Evolutionary conservation across 1,140 invertebrate genomes (phyloP), one percentile per base, ranked within the genome.

Genomic region (Drosophila ironensis): DNA sequence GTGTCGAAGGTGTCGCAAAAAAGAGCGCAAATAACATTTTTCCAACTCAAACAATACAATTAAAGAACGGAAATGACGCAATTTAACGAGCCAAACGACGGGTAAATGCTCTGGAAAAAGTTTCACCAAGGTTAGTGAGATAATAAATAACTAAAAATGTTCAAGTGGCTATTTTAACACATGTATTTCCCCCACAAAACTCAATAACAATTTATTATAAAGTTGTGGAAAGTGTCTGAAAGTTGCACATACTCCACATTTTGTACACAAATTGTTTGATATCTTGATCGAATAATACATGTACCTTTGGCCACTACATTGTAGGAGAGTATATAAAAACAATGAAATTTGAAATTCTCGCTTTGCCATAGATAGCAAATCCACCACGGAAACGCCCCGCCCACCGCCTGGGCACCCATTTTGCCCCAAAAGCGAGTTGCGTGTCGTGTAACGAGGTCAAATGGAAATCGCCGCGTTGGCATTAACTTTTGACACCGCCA

Each of bases 401-500:
- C 37, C 45, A 14, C 59, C 46, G 27, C 20, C 17, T 16, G 22
- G 66, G 42, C 56, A 57, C 56, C 56, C 56, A 38, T 52, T 37
- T 41, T 24, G 33, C 16, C 51, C 35, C 38, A 17, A 63, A 64
- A 24, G 17, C 57, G 35, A 44, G 42, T 28, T 67, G 51, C 51
- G 71, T 60, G 73, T 73, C 70, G 59, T 48, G 70, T 70, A 84
- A 84, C 74, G 78, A 84, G 78, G 78, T 84, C 80, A 84, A 84
- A 84, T 84, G 78, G 78, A 84, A 84, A 84, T 84, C 78, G 78
- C 80, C 78, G 73, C 63, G 74, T 84, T 78, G 64, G 78, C 78
- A 86, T 84, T 84, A 84, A 84, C 78, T 84, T 84, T 84, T 86
- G 78, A 84, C 80, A 78, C 69, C 78, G 54, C 35, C 77, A 72